Conservation (phyloP, 2,888 invertebrate genomes). For the Podotricha telesiphe region DNA sequence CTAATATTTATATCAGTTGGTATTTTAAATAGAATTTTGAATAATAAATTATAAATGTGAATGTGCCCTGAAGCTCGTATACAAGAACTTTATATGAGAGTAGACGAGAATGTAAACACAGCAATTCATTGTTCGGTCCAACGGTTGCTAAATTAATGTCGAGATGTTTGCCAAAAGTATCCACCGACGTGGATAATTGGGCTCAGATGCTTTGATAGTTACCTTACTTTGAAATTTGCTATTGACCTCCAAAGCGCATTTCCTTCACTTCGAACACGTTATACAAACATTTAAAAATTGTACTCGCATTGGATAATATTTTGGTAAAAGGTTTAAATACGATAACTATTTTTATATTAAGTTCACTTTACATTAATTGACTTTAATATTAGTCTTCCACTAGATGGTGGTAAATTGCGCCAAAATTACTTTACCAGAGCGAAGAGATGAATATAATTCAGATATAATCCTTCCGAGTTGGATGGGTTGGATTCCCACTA, state of each 20-base stretch:
- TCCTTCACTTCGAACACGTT: not conserved
- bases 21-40: not conserved
- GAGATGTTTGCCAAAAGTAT: slow-evolving; percentile 47
- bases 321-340: no score
- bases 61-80: not conserved
- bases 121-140: slow-evolving; percentile 49
- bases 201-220: slow-evolving; percentile 36
- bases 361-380: no score
- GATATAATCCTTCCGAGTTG: no score
- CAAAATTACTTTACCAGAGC: no score
- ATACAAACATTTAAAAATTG: slow-evolving; percentile 2
- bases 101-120: slow-evolving; percentile 41
- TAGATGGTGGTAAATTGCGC: no score
- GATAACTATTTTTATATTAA: no score
- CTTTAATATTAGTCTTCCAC: no score
- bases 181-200: slow-evolving; percentile 48
- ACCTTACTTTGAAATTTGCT: slow-evolving; percentile 35
- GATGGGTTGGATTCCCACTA: no score
- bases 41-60: not conserved
- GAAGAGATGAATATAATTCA: no score
- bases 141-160: slow-evolving; percentile 48
- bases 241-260: slow-evolving; percentile 30
- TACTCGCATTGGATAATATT: not conserved
- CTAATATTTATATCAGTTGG: not conserved
- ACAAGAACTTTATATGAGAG: slow-evolving; percentile 21